Base-by-base conservation (phyloP, 2,888 invertebrate genomes). In the Pycnomerus fuliginosus region DNA sequence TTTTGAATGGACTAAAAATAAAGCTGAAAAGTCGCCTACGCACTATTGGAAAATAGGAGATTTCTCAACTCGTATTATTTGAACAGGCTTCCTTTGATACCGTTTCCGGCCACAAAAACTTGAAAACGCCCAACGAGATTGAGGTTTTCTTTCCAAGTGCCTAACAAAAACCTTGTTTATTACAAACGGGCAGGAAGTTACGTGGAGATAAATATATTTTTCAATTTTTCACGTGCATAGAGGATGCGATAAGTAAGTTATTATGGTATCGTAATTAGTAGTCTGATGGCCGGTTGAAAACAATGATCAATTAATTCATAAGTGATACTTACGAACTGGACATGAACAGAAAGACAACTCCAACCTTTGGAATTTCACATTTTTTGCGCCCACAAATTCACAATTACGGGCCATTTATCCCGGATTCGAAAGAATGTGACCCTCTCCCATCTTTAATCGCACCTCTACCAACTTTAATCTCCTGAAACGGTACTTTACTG, bases 401-500 rank as follows among this genome's bases (percentile, higher is more conserved):
- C 32, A 32, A 39, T 39, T 39, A 24, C 39, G 12, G 33, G 33
- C 41, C 41, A 34, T 34, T n/a, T 28, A 41, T 41, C 33, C 41
- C 41, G 41, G 41, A 41, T 41, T 41, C 41, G 24, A 41, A 55
- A 58, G 55, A 56, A 55, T 56, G 55, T 49, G 52, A 49, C 48
- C 43, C 50, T 55, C 56, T 47, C 56, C 55, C 57, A 59, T 54
- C 56, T 59, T 53, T 57, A 59, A 51, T 50, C 47, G 48, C 37
- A 49, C 50, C 42, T 54, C 48, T 10, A 50, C 50, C 52, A 42
- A 54, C 56, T 58, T 53, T 50, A 53, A 56, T 55, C 54, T 55
- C 46, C 42, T 46, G 49, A 44, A 59, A 59, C 59, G 59, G 59
- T 59, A 59, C 57, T 57, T 56, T 53, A 57, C 52, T 55, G 53